These are phyloP conservation scores for Elymnias hypermnestra DNA, from an alignment of 1,140 invertebrate species.

Conservation along the genomic window DNA sequence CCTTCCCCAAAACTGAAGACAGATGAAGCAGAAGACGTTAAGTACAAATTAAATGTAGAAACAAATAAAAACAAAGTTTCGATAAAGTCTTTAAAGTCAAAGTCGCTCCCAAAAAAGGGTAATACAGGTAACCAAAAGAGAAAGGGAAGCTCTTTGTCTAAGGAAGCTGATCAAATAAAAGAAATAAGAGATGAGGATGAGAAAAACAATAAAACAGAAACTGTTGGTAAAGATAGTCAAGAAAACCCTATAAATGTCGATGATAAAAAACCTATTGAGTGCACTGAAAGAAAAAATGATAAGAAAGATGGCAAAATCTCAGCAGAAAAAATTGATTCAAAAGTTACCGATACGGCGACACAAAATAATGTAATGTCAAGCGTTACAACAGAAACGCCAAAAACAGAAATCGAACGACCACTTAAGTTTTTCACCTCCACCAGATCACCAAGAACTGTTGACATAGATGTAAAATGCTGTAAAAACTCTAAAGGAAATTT, in stretches of 20 bases:
- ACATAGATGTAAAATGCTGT: conserved; percentile 66
- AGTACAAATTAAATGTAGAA: conserved; percentile 63
- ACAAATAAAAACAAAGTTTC: conserved; percentile 40
- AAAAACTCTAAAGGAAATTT: conserved; percentile 67
- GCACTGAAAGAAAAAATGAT: conserved; percentile 19
- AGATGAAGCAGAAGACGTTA: conserved; percentile 34
- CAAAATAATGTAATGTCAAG: conserved; percentile 14
- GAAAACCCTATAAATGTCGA: conserved; percentile 19
- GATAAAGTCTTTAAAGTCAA: conserved; percentile 46
- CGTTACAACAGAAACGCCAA: conserved; percentile 37
- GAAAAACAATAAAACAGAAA: conserved; percentile 19
- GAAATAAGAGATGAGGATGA: conserved; percentile 10
- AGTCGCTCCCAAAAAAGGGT: conserved; percentile 45
- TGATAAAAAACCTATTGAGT: conserved; percentile 20
- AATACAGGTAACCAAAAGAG: conserved; percentile 38
- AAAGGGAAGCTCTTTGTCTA: conserved; percentile 18
- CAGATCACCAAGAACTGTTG: conserved; percentile 59
- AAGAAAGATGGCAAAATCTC: conserved; percentile 23
- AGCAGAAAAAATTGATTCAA: conserved; percentile 19
- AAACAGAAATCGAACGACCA: conserved; percentile 55
- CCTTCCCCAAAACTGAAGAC: conserved; percentile 28
- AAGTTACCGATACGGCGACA: conserved; percentile 7
- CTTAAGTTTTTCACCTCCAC: conserved; percentile 67
- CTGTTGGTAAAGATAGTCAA: conserved; percentile 20
- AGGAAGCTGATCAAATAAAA: conserved; percentile 15